Percentiles rank a stretch among this genome's conserved stretches.
These are phyloP conservation scores for Ptychochromis oligacanthus DNA, from an alignment of 2,113 vertebrate genomes.

Conservation along the genomic window DNA sequence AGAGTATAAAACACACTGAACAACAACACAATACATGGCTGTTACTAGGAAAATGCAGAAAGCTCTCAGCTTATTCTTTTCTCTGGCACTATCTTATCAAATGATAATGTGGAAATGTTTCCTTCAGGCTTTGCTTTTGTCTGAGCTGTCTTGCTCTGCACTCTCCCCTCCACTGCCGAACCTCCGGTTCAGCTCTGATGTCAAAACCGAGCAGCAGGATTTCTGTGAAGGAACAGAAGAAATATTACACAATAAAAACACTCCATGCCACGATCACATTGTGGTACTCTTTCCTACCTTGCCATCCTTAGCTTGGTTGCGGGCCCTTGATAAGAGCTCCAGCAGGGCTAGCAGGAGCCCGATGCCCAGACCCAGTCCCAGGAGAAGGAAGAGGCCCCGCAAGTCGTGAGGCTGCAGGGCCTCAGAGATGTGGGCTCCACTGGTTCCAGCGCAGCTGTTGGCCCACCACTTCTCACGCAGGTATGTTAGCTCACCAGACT, in stretches of 20 bases:
- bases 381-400: constrained; percentile 84
- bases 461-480: constrained; percentile 89
- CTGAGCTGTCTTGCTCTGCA: constrained; percentile 70
- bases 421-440: constrained; percentile 20
- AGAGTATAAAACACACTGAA: constrained; percentile 10
- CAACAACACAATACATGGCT: neutral
- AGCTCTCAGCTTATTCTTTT: neutral
- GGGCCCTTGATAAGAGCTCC: constrained; percentile 83
- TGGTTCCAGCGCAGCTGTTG: constrained; percentile 75
- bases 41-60: neutral
- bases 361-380: constrained; percentile 81
- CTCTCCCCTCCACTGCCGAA: constrained; percentile 74
- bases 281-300: constrained; percentile 75
- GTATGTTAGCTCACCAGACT: constrained; percentile 81
- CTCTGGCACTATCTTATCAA: neutral
- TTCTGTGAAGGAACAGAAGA: constrained; percentile 73
- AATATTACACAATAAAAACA: neutral
- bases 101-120: neutral
- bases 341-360: constrained; percentile 82
- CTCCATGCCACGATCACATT: neutral
- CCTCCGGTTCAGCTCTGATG: constrained; percentile 82
- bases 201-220: constrained; percentile 86
- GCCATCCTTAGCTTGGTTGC: constrained; percentile 74
- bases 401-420: constrained; percentile 78
- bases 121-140: constrained; percentile 82